Conservation (phyloP, 2,888 invertebrate genomes). For the Calliscelio sp. region DNA sequence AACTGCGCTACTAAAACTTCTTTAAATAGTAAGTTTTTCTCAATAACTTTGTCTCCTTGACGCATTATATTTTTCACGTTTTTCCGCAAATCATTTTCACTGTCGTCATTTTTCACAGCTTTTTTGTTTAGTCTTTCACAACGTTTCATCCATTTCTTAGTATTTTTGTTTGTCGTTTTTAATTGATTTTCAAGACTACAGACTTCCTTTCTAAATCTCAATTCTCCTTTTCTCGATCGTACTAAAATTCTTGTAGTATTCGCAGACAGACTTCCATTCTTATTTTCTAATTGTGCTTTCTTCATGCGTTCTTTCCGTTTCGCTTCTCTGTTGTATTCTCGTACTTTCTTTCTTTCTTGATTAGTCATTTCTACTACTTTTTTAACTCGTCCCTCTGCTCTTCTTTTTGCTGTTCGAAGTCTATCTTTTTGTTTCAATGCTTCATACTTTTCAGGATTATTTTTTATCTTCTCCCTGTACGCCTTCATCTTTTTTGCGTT, state of each 20-base stretch:
- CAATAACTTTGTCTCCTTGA: slow-evolving; percentile 29
- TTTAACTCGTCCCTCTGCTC: slow-evolving; percentile 1
- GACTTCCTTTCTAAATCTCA: slow-evolving; percentile 34
- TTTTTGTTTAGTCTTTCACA: slow-evolving; percentile 22
- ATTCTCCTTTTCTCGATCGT: slow-evolving; percentile 15
- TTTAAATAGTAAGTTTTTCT: slow-evolving; percentile 31
- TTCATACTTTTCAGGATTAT: background rate
- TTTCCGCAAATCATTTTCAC: slow-evolving; percentile 28
- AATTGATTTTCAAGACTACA: slow-evolving; percentile 23
- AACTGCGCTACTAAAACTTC: slow-evolving; percentile 34
- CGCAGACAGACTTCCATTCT: too few relatives aligned
- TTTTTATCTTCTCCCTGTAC: slow-evolving; percentile 1
- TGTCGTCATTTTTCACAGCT: background rate
- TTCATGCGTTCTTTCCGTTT: slow-evolving; percentile 34
- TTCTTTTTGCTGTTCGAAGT: slow-evolving; percentile 5
- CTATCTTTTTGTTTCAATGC: slow-evolving; percentile 27
- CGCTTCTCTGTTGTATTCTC: slow-evolving; percentile 14
- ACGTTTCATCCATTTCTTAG: slow-evolving; percentile 33
- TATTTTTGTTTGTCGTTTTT: slow-evolving; percentile 25
- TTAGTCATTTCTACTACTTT: slow-evolving; percentile 4
- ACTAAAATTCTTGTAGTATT: background rate
- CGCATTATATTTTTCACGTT: slow-evolving; percentile 39
- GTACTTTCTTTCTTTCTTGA: slow-evolving; percentile 22
- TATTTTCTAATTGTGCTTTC: background rate
- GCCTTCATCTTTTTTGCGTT: background rate